Base-by-base conservation (phyloP, 2,113 vertebrate species). In the Cyrtonyx montezumae region DNA sequence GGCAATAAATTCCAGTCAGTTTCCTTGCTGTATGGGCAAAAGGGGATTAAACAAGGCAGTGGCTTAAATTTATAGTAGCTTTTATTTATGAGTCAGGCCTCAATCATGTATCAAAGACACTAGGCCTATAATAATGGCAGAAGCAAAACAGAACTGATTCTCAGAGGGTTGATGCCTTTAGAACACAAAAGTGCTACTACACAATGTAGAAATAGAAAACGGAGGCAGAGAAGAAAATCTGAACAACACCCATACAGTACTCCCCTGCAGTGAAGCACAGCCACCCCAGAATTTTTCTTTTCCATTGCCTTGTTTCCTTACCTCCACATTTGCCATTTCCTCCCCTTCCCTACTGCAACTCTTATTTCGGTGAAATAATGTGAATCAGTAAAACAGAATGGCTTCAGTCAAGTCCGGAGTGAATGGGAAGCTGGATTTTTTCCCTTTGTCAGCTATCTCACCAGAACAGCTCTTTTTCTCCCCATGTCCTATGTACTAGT, bases 71-170 rank as follows among this genome's bases (percentile, higher is more conserved):
- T 97, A 97, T 96, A 93, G 96, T 89, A 91, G 86, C 78, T 97
- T 86, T 95, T 96, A 96, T 96, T 97, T 97, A 97, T 95, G 96
- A 97, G 93, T 97, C 91, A 97, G 96, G 96, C 94, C 92, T 97
- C 97, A 96, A 97, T 97, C 97, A 97, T 91, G 92, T 97, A 94
- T 74, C 90, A 88, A 96, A 96, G 95, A 96, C 92, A 96, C 90
- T 79, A 77, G 95, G 59, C 80, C 96, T 96, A 19, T 88, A 96
- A 97, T 95, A 97, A 96, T 86, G 90, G 93, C 81, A 91, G 81
- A 94, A 96, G 91, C 81, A 94, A 96, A 97, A 96, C 93, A 96
- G 89, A 96, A 80, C 55, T 0, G 2, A 91, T 90, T 94, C 95
- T 96, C 91, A 84, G 92, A 95, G 85, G 90, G 96, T 69, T 89